These are phyloP conservation scores for Maniola hyperantus DNA, from an alignment of 2,888 invertebrate species.

Conservation along the genomic window DNA sequence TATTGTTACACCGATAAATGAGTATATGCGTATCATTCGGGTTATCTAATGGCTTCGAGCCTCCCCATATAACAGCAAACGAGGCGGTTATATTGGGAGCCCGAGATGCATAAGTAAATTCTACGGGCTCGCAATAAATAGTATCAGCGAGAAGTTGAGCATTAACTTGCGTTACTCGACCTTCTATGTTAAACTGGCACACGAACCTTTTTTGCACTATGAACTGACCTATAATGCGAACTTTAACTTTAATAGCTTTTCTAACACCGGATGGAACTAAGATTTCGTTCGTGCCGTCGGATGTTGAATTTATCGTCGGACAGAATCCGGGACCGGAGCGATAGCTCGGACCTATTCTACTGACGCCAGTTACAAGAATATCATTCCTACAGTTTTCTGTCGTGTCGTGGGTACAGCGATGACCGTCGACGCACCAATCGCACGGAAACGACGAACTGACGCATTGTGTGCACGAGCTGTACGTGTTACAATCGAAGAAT, in stretches of 20 bases:
- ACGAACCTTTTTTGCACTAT: conserved; percentile 97
- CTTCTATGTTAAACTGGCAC: conserved; percentile 98
- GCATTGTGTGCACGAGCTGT: conserved; percentile 97
- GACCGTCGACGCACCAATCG: conserved; percentile 99
- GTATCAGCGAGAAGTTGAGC: conserved; percentile 95
- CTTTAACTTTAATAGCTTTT: conserved; percentile 95
- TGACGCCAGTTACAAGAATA: conserved; percentile 95
- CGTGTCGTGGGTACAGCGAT: conserved; percentile 97
- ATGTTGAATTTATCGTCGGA: conserved; percentile 96
- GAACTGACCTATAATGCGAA: conserved; percentile 97
- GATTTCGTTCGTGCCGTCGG: conserved; percentile 93
- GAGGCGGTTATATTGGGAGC: conserved; percentile 96
- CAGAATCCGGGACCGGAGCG: conserved; percentile 97
- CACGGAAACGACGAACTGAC: conserved; percentile 98
- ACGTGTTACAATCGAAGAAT: conserved; percentile 99
- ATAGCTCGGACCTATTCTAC: conserved; percentile 95
- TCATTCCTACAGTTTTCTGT: conserved; percentile 97
- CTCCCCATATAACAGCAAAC: conserved; percentile 97
- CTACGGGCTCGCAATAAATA: conserved; percentile 96
- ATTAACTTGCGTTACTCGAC: conserved; percentile 94
- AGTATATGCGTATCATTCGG: conserved; percentile 97
- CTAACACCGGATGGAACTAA: conserved; percentile 96
- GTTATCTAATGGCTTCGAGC: conserved; percentile 97
- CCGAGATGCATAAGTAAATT: conserved; percentile 94
- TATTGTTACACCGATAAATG: conserved; percentile 96